Conservation (phyloP, 2,888 invertebrate species). For the Synergus japonicus region DNA sequence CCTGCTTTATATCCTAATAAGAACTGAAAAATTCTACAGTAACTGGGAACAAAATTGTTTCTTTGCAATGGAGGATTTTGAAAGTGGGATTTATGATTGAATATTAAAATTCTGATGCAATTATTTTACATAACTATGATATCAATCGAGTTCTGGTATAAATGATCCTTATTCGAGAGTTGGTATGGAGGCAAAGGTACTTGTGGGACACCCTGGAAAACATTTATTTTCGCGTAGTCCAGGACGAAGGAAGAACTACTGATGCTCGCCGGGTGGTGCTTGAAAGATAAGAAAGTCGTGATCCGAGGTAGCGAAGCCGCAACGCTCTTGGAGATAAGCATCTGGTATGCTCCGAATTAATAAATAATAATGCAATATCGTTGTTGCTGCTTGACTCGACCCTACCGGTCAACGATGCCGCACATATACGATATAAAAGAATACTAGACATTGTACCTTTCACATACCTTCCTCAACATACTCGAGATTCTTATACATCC, state of each 20-base stretch:
- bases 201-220: slow-evolving; percentile 3
- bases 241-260: slow-evolving; percentile 50
- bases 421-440: slow-evolving; percentile 20
- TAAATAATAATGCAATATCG: slow-evolving; percentile 76
- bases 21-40: too few relatives aligned
- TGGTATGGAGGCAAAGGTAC: neutral
- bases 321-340: slow-evolving; percentile 71
- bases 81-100: too few relatives aligned
- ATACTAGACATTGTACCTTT: neutral
- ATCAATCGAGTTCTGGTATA: neutral
- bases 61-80: too few relatives aligned
- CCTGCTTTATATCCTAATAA: too few relatives aligned
- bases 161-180: neutral
- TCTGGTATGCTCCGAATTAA: slow-evolving; percentile 75
- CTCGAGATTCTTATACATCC: neutral
- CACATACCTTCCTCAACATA: neutral
- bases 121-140: neutral
- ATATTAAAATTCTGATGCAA: neutral
- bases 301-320: slow-evolving; percentile 67
- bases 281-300: slow-evolving; percentile 74
- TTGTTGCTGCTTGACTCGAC: slow-evolving; percentile 57
- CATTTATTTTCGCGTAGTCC: slow-evolving; percentile 24
- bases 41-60: too few relatives aligned
- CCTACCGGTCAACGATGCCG: slow-evolving; percentile 51
- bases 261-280: slow-evolving; percentile 57